Evolutionary conservation across 2,113 vertebrate species (phyloP).

Genomic region (Poeciliopsis retropinna): DNA sequence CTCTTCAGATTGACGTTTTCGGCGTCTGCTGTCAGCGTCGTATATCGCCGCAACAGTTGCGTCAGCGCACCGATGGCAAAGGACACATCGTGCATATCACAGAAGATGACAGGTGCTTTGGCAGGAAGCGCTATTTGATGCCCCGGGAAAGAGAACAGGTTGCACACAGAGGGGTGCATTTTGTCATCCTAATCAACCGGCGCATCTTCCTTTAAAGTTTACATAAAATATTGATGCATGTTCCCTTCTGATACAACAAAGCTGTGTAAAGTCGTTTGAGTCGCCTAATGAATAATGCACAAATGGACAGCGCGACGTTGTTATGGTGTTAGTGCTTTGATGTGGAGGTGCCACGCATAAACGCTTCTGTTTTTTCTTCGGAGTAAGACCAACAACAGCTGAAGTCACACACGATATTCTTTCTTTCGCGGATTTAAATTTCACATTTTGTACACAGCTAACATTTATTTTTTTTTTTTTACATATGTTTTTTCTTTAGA

Average conservation of each 20-base stretch:
- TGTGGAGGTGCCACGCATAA: background rate
- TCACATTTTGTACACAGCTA: background rate
- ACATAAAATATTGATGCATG: background rate
- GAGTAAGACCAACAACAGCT: background rate
- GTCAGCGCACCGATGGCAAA: background rate
- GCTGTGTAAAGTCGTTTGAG: background rate
- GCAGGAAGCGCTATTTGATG: background rate
- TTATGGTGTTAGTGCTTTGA: background rate
- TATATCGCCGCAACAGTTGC: background rate
- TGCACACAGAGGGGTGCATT: background rate
- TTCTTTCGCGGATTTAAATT: background rate
- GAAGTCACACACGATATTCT: background rate
- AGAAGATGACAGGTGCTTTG: background rate
- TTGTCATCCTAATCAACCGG: background rate
- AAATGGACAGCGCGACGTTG: background rate
- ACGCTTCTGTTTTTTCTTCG: too few species aligned
- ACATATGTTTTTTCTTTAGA: too few species aligned
- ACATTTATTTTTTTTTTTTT: background rate
- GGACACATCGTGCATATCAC: background rate
- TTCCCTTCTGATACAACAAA: background rate
- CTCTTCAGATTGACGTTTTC: background rate
- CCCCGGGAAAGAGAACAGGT: background rate
- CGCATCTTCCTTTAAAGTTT: conserved; percentile 3
- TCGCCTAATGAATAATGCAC: background rate
- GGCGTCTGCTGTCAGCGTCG: background rate